Conservation (phyloP, 2,888 invertebrate species). For the Pristionchus exspectatus region DNA sequence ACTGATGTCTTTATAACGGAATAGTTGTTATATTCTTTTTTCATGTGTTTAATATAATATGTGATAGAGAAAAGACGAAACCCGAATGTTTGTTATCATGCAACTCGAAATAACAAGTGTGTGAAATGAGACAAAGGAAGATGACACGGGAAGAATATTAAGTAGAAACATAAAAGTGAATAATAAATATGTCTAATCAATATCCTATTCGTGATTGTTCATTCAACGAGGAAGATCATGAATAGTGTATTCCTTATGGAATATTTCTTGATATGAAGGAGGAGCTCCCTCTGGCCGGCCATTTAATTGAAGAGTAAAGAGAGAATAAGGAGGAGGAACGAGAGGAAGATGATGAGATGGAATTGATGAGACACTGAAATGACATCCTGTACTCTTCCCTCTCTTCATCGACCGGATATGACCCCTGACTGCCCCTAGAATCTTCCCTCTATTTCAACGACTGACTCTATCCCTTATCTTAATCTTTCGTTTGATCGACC, state of each 20-base stretch:
- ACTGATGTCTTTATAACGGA: not conserved
- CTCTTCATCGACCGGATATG: not conserved
- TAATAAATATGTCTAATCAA: conserved; percentile 16
- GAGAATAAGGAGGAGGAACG: not conserved
- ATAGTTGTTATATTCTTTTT: not conserved
- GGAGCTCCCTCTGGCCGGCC: conserved; percentile 14
- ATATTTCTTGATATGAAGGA: not conserved
- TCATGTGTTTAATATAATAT: not conserved
- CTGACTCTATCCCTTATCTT: not conserved
- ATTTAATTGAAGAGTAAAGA: conserved; percentile 5
- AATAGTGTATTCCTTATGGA: not conserved
- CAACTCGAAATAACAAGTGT: conserved; percentile 1
- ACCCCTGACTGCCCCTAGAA: not conserved
- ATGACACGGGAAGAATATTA: not conserved
- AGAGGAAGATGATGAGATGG: not conserved
- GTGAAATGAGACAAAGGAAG: not conserved
- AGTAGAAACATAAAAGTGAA: not conserved
- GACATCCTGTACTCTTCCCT: not conserved
- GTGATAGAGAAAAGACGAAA: not conserved
- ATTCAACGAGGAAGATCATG: not conserved
- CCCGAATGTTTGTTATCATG: conserved; percentile 29
- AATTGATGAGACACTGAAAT: not conserved
- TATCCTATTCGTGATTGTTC: not conserved
- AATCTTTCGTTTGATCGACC: not conserved
- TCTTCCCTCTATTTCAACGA: not conserved